These are phyloP conservation scores for Cyprinodon diabolis DNA, from an alignment of 2,797 vertebrate genomes.

Conservation along the genomic window DNA sequence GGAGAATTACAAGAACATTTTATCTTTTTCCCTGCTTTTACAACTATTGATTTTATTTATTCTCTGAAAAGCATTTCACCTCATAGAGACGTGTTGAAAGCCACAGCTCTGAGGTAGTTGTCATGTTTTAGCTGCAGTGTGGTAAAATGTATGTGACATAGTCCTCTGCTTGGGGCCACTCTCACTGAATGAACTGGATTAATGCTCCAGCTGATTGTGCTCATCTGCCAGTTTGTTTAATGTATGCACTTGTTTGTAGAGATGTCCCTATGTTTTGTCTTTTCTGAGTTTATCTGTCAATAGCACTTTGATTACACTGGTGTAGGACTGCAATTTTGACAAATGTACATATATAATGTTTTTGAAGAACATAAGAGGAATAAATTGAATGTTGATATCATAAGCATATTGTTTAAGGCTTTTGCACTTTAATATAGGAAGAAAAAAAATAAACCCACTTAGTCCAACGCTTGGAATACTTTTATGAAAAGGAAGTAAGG, in stretches of 20 bases:
- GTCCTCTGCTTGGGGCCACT: slow-evolving; percentile 24
- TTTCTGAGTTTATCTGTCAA: slow-evolving; percentile 52
- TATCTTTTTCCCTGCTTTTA: slow-evolving; percentile 29
- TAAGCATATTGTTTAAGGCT: neutral
- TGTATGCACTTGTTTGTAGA: slow-evolving; percentile 42
- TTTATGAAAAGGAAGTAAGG: neutral
- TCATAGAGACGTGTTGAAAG: slow-evolving; percentile 11
- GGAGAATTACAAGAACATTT: slow-evolving; percentile 34
- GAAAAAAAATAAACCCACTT: neutral
- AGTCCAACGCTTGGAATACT: neutral
- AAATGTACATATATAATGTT: slow-evolving; percentile 81
- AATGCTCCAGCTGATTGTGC: slow-evolving; percentile 31
- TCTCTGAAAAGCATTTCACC: neutral
- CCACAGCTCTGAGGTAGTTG: slow-evolving; percentile 31
- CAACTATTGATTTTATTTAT: slow-evolving; percentile 47
- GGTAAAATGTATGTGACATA: slow-evolving; percentile 36
- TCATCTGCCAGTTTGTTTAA: slow-evolving; percentile 27
- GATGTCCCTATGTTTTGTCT: slow-evolving; percentile 44
- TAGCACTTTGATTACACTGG: slow-evolving; percentile 75
- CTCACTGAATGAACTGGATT: slow-evolving; percentile 20
- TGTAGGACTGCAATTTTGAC: slow-evolving; percentile 74
- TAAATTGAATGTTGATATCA: slow-evolving; percentile 77
- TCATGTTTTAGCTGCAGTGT: slow-evolving; percentile 38
- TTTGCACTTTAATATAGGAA: neutral
- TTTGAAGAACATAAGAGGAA: slow-evolving; percentile 68